Conservation (phyloP, 2,113 vertebrate genomes). For the Microtus richardsoni region DNA sequence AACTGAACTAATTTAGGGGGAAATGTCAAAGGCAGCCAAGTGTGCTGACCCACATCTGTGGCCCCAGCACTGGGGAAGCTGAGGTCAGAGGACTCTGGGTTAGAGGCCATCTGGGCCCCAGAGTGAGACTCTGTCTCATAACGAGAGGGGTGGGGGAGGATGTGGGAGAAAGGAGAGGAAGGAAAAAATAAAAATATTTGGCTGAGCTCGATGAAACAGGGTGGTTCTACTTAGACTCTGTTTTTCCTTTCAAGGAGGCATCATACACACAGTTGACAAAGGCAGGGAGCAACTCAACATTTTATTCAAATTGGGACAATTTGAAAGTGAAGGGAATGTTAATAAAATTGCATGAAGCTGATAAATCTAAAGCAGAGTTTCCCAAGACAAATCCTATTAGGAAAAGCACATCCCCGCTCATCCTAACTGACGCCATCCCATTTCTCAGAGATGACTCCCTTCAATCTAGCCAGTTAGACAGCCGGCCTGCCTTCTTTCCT, state of each 20-base stretch:
- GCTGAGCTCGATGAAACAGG: neutral
- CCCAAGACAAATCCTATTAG: neutral
- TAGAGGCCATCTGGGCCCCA: neutral
- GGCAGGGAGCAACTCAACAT: neutral
- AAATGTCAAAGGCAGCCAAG: neutral
- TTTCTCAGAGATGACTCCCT: neutral
- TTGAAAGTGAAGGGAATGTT: neutral
- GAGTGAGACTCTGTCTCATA: no score
- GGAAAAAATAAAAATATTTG: neutral
- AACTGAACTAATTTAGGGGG: conserved; percentile 29
- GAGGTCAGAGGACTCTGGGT: neutral
- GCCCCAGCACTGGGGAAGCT: neutral
- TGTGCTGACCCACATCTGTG: neutral
- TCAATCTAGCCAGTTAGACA: neutral
- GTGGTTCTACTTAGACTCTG: conserved; percentile 17
- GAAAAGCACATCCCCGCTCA: neutral
- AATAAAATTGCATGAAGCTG: neutral
- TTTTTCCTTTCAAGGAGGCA: neutral
- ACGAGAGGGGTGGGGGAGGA: neutral
- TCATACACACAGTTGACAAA: conserved; percentile 3
- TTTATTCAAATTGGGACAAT: neutral
- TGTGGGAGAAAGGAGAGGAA: neutral
- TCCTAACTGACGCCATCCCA: neutral
- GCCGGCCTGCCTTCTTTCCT: neutral
- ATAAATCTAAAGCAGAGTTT: neutral